Conservation (phyloP, 2,113 vertebrate species). For the Otocyon megalotis region DNA sequence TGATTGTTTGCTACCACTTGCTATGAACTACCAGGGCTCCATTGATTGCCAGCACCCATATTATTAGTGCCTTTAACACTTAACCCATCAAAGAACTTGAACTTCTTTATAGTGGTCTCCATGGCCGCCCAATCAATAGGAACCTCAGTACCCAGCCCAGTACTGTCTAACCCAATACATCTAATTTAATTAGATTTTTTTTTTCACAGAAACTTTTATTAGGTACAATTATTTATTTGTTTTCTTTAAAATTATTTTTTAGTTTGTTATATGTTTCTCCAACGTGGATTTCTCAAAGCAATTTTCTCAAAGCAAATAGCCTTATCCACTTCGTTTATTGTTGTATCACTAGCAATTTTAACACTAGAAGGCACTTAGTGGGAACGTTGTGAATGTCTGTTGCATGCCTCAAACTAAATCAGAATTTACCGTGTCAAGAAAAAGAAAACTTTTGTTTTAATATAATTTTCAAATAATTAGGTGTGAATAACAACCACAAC, state of each 20-base stretch:
- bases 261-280: neutral
- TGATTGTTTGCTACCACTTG: neutral
- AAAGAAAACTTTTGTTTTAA: neutral
- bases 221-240: neutral
- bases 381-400: neutral
- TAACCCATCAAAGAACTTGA: neutral
- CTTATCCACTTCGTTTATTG: neutral
- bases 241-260: neutral
- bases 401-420: neutral
- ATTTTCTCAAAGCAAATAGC: neutral
- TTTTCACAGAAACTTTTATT: neutral
- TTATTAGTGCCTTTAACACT: neutral
- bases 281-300: neutral
- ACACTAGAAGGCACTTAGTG: neutral
- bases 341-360: neutral
- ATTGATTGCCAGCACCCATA: neutral
- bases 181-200: neutral
- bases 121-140: too few relatives aligned
- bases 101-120: neutral
- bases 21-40: neutral
- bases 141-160: neutral
- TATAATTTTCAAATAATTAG: neutral
- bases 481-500: neutral
- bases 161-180: neutral
- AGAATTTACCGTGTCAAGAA: neutral